Evolutionary conservation across 1,140 invertebrate species (phyloP), one percentile per base, ranked within the genome.

Genomic region (Ruditapes philippinarum): DNA sequence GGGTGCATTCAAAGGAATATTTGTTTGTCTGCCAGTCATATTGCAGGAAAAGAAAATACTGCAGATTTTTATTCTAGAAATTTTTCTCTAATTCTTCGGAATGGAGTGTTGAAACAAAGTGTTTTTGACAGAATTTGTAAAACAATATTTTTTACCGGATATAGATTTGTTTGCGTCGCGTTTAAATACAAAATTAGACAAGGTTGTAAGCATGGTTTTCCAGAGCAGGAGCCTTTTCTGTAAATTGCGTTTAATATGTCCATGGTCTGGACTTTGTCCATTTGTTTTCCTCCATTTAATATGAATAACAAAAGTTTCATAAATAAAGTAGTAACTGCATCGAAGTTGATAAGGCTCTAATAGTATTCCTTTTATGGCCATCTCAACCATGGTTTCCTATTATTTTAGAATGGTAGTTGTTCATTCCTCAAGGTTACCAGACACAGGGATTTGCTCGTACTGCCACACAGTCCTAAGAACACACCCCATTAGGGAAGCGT

Each of bases 161-260:
- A 82, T 68, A 42, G 87, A 89, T 57, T 42, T 89, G 7, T 89
- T 89, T 74, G 87, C 87, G n/a, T 73, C 87, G 19, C 31, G 76
- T 36, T 57, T 89, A 17, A 89, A 89, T 60, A 70, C 28, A 19
- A 31, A 82, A 74, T 1, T 81, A 54, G 45, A 81, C 31, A 28
- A 9, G 17, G 91, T 89, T 91, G 81, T 86, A 7, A 89, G n/a
- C 87, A 14, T 93, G 76, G 83, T 49, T 70, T 70, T 88, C 92
- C 42, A 89, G 91, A 38, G 89, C 89, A 14, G 54, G 73, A 4
- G 90, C 92, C 22, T 40, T 25, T 4, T 80, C 57, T 57, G 57
- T 90, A n/a, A 54, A 81, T 91, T 92, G 89, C 91, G n/a, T 91
- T 91, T 73, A 51, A 3, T 28, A 49, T 91, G 22, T 28, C n/a